phyloP scores from a whole-genome alignment of 2,888 invertebrate species.

The Idaea aversata region DNA sequence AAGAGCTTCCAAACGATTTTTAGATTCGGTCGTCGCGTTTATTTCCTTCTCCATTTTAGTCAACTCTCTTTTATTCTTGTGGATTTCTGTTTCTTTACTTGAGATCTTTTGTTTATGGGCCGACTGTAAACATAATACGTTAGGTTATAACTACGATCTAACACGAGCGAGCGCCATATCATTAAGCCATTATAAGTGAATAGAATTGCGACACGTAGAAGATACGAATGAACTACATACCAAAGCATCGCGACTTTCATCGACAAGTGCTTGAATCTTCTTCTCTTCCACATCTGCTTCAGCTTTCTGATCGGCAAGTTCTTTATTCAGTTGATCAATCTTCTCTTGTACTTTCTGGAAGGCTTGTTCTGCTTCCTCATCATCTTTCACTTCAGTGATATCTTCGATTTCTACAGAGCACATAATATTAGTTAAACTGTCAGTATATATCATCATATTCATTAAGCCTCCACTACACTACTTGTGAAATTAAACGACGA shows the following conservation, averaged over 20 bases:
- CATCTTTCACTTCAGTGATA: constrained; percentile 47
- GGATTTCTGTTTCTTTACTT: constrained; percentile 80
- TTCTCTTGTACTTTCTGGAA: constrained; percentile 50
- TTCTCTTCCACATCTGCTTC: constrained; percentile 64
- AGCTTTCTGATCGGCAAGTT: constrained; percentile 53
- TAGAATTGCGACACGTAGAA: too few species aligned
- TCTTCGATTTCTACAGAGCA: constrained; percentile 51
- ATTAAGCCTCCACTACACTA: too few species aligned
- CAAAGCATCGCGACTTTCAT: constrained; percentile 61
- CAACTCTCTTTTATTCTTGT: constrained; percentile 79
- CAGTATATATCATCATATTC: too few species aligned
- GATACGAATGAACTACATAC: constrained; percentile 38
- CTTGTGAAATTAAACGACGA: too few species aligned
- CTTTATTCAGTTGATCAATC: constrained; percentile 51
- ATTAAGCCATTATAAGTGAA: too few species aligned
- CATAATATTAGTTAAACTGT: background rate
- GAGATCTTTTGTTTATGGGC: constrained; percentile 84
- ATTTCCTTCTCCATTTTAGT: constrained; percentile 79
- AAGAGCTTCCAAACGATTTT: constrained; percentile 73
- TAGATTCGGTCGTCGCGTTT: constrained; percentile 80
- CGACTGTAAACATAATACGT: constrained; percentile 55
- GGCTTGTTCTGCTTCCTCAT: constrained; percentile 58
- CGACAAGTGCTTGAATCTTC: constrained; percentile 58
- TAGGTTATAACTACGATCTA: constrained; percentile 6
- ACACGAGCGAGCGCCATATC: too few species aligned